Conservation (phyloP, 1,140 invertebrate genomes). For the silkworm (Bombyx mori) region ASM3026992v2 NC_085117.1:9028001-9028500, state of each 20-base stretch:
- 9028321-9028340: not conserved
- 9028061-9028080: constrained; percentile 34
- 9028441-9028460: constrained; percentile 47
- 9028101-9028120: too few relatives aligned
- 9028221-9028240: too few relatives aligned
- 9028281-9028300: too few relatives aligned
- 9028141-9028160: constrained; percentile 30
- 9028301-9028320: too few relatives aligned
- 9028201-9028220: not conserved
- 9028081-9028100: constrained; percentile 36
- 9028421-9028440: constrained; percentile 22
- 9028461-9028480: constrained; percentile 49
- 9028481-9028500: constrained; percentile 64
- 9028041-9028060: constrained; percentile 33
- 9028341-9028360: not conserved
- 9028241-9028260: not conserved
- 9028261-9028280: not conserved
- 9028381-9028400: constrained; percentile 32
- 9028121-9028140: constrained; percentile 40
- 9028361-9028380: not conserved
- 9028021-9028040: constrained; percentile 32
- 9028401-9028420: constrained; percentile 5
- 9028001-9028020: constrained; percentile 6
- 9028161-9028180: constrained; percentile 42
- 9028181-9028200: constrained; percentile 38